phyloP scores from a whole-genome alignment of 1,140 invertebrate species.

The Papilio machaon region DNA sequence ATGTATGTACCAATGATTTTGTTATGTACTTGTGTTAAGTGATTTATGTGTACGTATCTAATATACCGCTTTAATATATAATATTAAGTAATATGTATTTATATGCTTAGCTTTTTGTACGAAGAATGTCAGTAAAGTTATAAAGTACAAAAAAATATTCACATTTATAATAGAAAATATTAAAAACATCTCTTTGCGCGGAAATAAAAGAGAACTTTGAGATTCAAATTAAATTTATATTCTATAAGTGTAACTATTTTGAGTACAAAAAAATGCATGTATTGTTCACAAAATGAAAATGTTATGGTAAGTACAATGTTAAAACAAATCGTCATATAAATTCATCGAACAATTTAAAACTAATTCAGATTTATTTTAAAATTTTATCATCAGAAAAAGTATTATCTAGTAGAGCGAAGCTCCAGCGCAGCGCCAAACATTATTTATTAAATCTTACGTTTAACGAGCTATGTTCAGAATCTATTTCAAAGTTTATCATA shows the following conservation, averaged over 20 bases:
- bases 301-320: neutral
- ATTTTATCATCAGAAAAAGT: neutral
- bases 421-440: slow-evolving; percentile 11
- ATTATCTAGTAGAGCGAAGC: neutral
- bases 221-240: neutral
- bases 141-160: neutral
- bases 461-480: neutral
- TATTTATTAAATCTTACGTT: neutral
- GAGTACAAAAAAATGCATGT: neutral
- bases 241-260: neutral
- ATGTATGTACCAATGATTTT: slow-evolving; percentile 8
- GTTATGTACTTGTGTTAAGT: slow-evolving; percentile 19
- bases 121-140: neutral
- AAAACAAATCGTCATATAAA: neutral
- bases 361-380: neutral
- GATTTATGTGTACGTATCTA: slow-evolving; percentile 18
- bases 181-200: neutral
- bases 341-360: neutral
- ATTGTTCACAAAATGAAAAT: neutral
- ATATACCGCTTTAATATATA: slow-evolving; percentile 14
- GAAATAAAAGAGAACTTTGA: neutral
- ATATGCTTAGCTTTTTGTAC: slow-evolving; percentile 27
- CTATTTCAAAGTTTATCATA: slow-evolving; percentile 28
- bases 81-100: neutral
- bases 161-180: neutral